Base-by-base conservation (phyloP, 2,888 invertebrate genomes). In the Synergus umbraculus region DNA sequence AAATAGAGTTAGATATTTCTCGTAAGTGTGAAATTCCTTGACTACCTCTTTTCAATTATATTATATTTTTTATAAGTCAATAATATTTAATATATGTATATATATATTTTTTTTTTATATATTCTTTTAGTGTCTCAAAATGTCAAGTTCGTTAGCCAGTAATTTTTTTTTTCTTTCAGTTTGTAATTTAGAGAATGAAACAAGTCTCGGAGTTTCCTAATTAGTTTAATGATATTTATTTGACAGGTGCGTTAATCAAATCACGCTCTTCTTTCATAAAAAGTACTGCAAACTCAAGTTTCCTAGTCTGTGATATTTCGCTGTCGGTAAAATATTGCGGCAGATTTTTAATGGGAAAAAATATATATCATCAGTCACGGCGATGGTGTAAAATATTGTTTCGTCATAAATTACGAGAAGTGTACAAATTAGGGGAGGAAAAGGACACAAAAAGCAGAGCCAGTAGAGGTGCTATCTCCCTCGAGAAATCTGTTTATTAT, bases 401-500 rank as follows among this genome's bases (percentile, higher is more conserved):
- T 18, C 9, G 9, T 54, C n/a, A 54, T 54, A 18, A 54, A 54
- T 54, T 18, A 54, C 54, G 54, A 18, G 9, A 54, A 54, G 54
- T 18, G 18, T 54, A 54, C 15, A 54, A 54, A 54, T 54, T 18
- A 54, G n/a, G n/a, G 54, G n/a, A 54, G 18, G n/a, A n/a, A 7
- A 79, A 79, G 58, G 76, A 73, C 69, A 66, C 58, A 67, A 77
- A 63, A 37, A 65, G 29, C 12, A 65, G 8, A 65, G 37, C 15
- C 2, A 29, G 8, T 37, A n/a, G n/a, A 37, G 41, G 37, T 22
- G 64, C 37, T 15, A 65, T 41, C 37, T 37, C 64, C 63, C 64
- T 29, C 49, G 80, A 80, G 80, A 76, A 80, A 80, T 80, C 76
- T 76, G 66, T 66, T 80, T 80, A 80, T 64, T 80, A 37, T 37